Conservation (phyloP, 2,888 invertebrate species). For the Dasysyrphus albostriatus region DNA sequence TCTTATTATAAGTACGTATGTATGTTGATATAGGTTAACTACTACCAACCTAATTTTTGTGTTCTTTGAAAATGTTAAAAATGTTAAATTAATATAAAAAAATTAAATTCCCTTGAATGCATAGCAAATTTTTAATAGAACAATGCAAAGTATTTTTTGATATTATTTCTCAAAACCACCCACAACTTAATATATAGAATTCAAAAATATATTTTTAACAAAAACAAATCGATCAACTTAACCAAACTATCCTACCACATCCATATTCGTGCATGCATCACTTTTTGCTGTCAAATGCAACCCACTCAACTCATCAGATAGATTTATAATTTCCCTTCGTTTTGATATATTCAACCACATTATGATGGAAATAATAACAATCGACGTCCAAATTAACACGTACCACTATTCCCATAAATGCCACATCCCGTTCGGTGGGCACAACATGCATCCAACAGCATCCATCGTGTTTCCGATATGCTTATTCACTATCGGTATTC, state of each 20-base stretch:
- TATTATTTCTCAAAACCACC: neutral
- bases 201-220: neutral
- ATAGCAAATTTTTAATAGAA: neutral
- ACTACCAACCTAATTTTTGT: too few relatives aligned
- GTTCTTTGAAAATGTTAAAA: too few relatives aligned
- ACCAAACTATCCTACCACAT: neutral
- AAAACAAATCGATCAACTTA: slow-evolving; percentile 3
- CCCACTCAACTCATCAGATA: slow-evolving; percentile 16
- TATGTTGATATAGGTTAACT: too few relatives aligned
- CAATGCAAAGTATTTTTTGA: neutral
- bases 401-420: slow-evolving; percentile 30
- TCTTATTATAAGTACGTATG: too few relatives aligned
- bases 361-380: slow-evolving; percentile 60
- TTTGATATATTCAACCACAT: slow-evolving; percentile 38
- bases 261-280: neutral
- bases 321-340: slow-evolving; percentile 57
- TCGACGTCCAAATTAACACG: slow-evolving; percentile 60
- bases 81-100: neutral
- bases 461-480: slow-evolving; percentile 29
- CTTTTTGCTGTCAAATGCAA: slow-evolving; percentile 23
- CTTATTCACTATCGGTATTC: slow-evolving; percentile 45
- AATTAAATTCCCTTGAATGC: neutral
- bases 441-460: slow-evolving; percentile 34
- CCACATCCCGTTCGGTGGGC: slow-evolving; percentile 2
- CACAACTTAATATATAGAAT: neutral